Evolutionary conservation across 2,113 vertebrate species (phyloP).

Genomic region (Semicossyphus pulcher): DNA sequence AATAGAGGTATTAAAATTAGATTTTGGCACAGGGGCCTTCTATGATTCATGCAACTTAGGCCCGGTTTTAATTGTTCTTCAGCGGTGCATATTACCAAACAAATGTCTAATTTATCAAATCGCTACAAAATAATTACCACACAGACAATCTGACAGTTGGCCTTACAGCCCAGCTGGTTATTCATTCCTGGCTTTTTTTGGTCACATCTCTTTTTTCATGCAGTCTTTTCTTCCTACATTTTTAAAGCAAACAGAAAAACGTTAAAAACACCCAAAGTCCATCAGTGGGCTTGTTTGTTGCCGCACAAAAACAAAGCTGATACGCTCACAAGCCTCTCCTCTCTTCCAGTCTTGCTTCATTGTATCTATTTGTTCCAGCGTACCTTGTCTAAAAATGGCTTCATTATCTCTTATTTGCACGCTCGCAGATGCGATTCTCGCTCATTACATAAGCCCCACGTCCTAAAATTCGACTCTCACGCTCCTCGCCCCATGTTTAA

Average conservation of each 20-base stretch:
- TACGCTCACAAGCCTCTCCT: constrained; percentile 16
- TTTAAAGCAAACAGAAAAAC: too few species aligned
- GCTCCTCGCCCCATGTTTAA: constrained; percentile 32
- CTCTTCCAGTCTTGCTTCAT: neutral
- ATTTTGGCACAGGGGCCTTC: neutral
- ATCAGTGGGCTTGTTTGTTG: constrained; percentile 3
- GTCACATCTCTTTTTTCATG: too few species aligned
- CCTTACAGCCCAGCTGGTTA: neutral
- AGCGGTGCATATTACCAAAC: too few species aligned
- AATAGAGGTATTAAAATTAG: neutral
- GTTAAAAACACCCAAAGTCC: neutral
- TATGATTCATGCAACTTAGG: neutral
- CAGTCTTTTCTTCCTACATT: neutral
- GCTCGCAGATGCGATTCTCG: constrained; percentile 64
- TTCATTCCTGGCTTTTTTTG: too few species aligned
- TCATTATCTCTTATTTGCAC: constrained; percentile 56
- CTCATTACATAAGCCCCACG: constrained; percentile 57
- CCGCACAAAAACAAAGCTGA: constrained; percentile 19
- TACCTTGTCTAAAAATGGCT: constrained; percentile 62
- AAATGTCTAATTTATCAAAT: too few species aligned
- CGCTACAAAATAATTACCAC: neutral
- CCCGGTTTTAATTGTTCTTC: neutral
- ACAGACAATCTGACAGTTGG: neutral
- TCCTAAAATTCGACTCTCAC: constrained; percentile 34
- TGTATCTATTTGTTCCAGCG: constrained; percentile 18